phyloP scores from a whole-genome alignment of 2,797 vertebrate genomes.

The Crenichthys baileyi region DNA sequence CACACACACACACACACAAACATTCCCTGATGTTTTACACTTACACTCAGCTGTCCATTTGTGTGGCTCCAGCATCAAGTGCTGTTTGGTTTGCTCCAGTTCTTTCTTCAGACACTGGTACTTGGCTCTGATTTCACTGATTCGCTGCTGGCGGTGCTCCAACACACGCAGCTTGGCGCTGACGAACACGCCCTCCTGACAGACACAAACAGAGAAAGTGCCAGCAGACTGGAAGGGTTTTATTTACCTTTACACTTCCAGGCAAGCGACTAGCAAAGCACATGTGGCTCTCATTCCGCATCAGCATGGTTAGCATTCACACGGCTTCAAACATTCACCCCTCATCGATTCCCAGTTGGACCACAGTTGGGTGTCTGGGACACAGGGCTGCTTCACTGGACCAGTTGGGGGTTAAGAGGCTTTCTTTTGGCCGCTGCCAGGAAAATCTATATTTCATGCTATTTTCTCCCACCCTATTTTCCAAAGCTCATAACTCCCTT shows the following conservation, averaged over 20 bases:
- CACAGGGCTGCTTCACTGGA: slow-evolving; percentile 55
- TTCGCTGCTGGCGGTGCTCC: slow-evolving; percentile 95
- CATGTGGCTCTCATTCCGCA: slow-evolving; percentile 17
- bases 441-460: slow-evolving; percentile 68
- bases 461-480: slow-evolving; percentile 45
- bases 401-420: slow-evolving; percentile 61
- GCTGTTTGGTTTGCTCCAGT: slow-evolving; percentile 94
- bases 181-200: slow-evolving; percentile 87
- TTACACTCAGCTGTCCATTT: slow-evolving; percentile 98
- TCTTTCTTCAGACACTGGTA: slow-evolving; percentile 97
- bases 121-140: slow-evolving; percentile 92
- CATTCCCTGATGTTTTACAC: slow-evolving; percentile 24
- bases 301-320: slow-evolving; percentile 40
- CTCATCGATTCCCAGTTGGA: slow-evolving; percentile 36
- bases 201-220: slow-evolving; percentile 21
- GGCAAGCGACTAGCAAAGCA: slow-evolving; percentile 29
- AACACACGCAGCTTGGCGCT: slow-evolving; percentile 90
- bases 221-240: slow-evolving; percentile 33
- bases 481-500: slow-evolving; percentile 47
- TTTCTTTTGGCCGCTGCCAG: slow-evolving; percentile 52
- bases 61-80: slow-evolving; percentile 95
- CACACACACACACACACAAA: neutral
- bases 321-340: slow-evolving; percentile 35
- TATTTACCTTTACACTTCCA: slow-evolving; percentile 35
- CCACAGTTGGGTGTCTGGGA: slow-evolving; percentile 34